Conservation (phyloP, 2,797 vertebrate genomes). For the Acanthis flammea region DNA sequence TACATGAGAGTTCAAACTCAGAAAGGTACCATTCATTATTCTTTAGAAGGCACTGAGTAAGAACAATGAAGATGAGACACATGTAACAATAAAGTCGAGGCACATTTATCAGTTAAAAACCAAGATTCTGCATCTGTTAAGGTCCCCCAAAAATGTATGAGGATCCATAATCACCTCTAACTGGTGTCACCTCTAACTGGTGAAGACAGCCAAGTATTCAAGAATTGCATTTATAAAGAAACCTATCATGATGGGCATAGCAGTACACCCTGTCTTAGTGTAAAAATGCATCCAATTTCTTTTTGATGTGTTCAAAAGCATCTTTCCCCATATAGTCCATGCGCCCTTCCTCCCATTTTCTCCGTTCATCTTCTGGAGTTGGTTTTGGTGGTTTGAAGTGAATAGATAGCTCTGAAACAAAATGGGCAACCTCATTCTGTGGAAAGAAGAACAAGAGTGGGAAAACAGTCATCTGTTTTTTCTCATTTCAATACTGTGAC, state of each 20-base stretch:
- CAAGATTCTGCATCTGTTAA: neutral
- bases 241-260: neutral
- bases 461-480: neutral
- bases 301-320: conserved; percentile 78
- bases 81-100: neutral
- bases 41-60: conserved; percentile 27
- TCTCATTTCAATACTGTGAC: neutral
- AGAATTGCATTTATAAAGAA: neutral
- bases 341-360: conserved; percentile 77
- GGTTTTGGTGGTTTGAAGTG: conserved; percentile 50
- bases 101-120: neutral
- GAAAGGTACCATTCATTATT: neutral
- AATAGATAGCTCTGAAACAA: conserved; percentile 61
- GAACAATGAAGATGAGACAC: neutral
- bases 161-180: neutral
- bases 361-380: conserved; percentile 69
- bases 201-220: neutral
- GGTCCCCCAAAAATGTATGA: neutral
- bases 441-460: neutral
- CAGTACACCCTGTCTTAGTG: conserved; percentile 28
- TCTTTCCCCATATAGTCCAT: conserved; percentile 82
- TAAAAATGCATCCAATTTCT: conserved; percentile 79
- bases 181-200: neutral
- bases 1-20: neutral
- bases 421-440: conserved; percentile 31